These are phyloP conservation scores for Streptopelia turtur DNA, from an alignment of 2,797 vertebrate genomes.

Conservation along the genomic window DNA sequence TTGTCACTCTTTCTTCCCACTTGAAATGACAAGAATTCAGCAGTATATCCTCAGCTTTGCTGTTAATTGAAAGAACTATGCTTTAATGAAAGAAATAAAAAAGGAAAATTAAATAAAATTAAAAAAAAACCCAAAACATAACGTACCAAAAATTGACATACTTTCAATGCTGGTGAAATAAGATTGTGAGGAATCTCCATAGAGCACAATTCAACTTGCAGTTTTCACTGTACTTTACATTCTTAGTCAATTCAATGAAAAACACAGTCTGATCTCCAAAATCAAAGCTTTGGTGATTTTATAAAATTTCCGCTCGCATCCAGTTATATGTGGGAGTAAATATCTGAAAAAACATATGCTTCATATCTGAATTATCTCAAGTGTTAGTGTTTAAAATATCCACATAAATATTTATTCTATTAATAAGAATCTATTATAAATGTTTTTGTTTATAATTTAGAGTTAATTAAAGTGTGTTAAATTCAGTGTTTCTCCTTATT, in stretches of 20 bases:
- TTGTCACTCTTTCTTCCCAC: neutral
- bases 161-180: neutral
- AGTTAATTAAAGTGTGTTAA: neutral
- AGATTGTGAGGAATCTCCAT: neutral
- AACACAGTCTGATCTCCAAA: neutral
- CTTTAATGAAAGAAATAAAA: neutral
- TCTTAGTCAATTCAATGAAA: neutral
- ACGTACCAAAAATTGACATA: neutral
- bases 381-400: neutral
- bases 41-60: neutral
- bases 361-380: neutral
- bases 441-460: neutral
- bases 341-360: accelerated
- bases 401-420: neutral
- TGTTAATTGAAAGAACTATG: neutral
- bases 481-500: neutral
- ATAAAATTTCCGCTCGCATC: neutral
- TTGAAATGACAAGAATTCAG: neutral
- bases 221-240: neutral
- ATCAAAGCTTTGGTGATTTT: neutral
- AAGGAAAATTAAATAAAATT: too few species aligned
- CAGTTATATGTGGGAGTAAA: neutral
- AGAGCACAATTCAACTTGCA: neutral
- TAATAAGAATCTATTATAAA: neutral
- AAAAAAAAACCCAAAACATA: neutral